A percentile compares a stretch with the other conserved stretches of the same genome.
These are phyloP conservation scores for Folsomia manolachei DNA, from an alignment of 2,888 invertebrate species.

Conservation along the genomic window DNA sequence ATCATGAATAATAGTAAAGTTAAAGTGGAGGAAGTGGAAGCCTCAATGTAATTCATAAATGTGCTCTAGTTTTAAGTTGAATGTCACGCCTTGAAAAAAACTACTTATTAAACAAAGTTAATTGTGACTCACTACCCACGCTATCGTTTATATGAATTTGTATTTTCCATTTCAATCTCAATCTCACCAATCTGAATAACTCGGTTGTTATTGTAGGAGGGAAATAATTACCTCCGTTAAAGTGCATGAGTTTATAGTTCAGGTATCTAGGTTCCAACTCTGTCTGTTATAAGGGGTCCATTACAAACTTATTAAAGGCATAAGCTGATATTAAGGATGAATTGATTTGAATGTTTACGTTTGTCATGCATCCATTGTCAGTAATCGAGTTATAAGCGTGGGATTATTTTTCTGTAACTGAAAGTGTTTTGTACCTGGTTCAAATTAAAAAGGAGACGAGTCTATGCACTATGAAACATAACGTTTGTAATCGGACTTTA, in stretches of 20 bases:
- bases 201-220: not conserved
- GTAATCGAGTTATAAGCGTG: not conserved
- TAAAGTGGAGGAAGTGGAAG: conserved; percentile 45
- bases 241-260: not conserved
- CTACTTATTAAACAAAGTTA: not conserved
- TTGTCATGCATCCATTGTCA: not conserved
- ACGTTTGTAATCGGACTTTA: not conserved
- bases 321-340: not conserved
- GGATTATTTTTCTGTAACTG: not conserved
- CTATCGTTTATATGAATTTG: not conserved
- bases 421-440: not conserved
- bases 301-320: not conserved
- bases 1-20: not conserved
- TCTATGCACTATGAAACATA: not conserved
- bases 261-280: not conserved
- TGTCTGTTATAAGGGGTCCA: not conserved
- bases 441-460: no score
- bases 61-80: conserved; percentile 5
- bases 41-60: no score
- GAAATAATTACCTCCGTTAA: not conserved
- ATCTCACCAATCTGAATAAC: not conserved
- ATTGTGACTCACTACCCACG: not conserved
- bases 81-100: not conserved
- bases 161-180: not conserved
- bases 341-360: not conserved